These are phyloP conservation scores for Diachasmimorpha longicaudata DNA, from an alignment of 1,140 invertebrate species.

Conservation along the genomic window DNA sequence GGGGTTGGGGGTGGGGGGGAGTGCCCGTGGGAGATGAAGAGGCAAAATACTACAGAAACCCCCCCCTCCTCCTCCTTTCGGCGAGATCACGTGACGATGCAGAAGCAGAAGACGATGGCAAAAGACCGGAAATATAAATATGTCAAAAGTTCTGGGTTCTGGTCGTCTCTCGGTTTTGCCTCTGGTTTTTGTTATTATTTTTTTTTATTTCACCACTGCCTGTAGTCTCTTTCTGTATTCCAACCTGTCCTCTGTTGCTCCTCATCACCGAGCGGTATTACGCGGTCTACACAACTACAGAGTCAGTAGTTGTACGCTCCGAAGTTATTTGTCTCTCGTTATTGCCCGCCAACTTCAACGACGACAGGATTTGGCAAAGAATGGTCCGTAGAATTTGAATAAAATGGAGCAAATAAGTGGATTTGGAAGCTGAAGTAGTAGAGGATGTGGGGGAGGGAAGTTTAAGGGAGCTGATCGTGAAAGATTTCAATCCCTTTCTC, in stretches of 20 bases:
- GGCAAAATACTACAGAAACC: not conserved
- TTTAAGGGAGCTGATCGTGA: too few species aligned
- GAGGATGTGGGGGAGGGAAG: too few species aligned
- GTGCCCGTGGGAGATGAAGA: not conserved
- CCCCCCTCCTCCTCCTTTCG: not conserved
- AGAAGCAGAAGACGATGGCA: not conserved
- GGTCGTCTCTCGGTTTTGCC: conserved; percentile 5
- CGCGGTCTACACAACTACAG: not conserved
- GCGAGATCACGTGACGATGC: not conserved
- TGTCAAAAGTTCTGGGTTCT: conserved; percentile 25
- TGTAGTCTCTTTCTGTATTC: not conserved
- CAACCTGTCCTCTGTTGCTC: not conserved
- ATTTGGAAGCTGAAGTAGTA: not conserved
- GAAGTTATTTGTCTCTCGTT: conserved; percentile 26
- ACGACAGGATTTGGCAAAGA: not conserved
- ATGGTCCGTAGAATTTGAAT: conserved; percentile 25
- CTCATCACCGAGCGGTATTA: not conserved
- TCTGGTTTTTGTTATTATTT: not conserved
- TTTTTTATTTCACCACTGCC: too few species aligned
- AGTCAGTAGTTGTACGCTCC: conserved; percentile 12
- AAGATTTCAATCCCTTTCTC: too few species aligned
- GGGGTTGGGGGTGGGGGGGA: not conserved
- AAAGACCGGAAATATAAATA: conserved; percentile 23
- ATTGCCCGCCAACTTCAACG: conserved; percentile 1
- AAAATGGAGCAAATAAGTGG: conserved; percentile 4